Conservation (phyloP, 2,113 vertebrate genomes). For the Rhea americana region DNA sequence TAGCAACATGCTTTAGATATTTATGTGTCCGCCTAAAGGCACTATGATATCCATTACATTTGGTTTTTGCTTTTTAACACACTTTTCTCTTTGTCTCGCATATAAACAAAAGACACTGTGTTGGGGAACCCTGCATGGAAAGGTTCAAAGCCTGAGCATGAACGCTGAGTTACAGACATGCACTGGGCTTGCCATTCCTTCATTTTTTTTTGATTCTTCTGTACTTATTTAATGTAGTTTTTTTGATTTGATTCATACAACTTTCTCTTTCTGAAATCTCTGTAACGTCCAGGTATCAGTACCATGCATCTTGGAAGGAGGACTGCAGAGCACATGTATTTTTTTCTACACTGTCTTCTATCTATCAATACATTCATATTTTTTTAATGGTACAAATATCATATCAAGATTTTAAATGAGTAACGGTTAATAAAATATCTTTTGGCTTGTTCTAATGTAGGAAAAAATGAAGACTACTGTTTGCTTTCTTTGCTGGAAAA, state of each 20-base stretch:
- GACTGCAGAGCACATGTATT: rapidly evolving
- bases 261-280: not conserved
- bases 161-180: not conserved
- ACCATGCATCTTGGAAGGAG: not conserved
- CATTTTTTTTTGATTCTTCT: not conserved
- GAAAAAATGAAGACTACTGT: not conserved
- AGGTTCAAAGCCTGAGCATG: not conserved
- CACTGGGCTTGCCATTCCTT: not conserved
- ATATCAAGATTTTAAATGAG: not conserved
- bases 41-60: not conserved
- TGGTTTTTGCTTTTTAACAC: not conserved
- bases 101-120: not conserved
- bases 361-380: not conserved
- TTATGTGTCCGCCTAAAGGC: not conserved
- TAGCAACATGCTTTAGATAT: not conserved
- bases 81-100: not conserved
- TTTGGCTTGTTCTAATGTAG: not conserved
- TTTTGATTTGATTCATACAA: not conserved
- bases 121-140: not conserved
- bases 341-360: not conserved
- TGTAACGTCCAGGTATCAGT: not conserved
- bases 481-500: not conserved
- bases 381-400: not conserved
- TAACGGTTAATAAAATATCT: not conserved
- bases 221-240: not conserved